Base-by-base conservation (phyloP, 2,888 invertebrate species). In the Synergus umbraculus region DNA sequence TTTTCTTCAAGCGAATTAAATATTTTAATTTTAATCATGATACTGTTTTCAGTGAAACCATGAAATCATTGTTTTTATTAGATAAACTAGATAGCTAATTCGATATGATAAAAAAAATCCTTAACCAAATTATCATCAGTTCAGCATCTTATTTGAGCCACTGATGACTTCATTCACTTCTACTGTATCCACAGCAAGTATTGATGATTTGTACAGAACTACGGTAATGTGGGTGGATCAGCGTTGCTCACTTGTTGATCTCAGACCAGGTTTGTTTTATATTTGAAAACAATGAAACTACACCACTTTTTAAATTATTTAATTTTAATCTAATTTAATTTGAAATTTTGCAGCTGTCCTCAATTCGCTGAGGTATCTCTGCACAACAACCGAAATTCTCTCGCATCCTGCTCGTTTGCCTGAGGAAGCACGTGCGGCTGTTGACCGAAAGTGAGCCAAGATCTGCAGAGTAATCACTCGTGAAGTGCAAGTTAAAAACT, bases 171-270 rank as follows among this genome's bases (percentile, higher is more conserved):
- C 98, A 13, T 99, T 97, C 93, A 98, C 97, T 92, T 95, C 96
- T 88, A 96, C 97, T 89, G 98, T 98, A 82, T 98, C 98, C 78
- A 97, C 97, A 86, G 96, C 97, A 84, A 98, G 97, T 93, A 94
- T 97, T 82, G 97, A 97, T 85, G 98, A 99, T 93, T 94, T 99
- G 83, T 97, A 97, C 92, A 95, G 97, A 86, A 97, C 98, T 84
- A 97, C 98, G 81, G 94, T 97, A 90, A 94, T 97, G 82, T 99
- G 99, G 99, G 96, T 98, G 79, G 98, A 99, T 93, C 98, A 98
- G 92, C 98, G 98, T 93, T 99, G 98, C 93, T 98, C 98, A 65
- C 95, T 99, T 84, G 96, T 97, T 86, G 96, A 97, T 93, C 96
- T 99, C 93, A 94, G 99, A 89, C 98, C 98, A 91, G 97, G 98